A percentile compares a stretch with the other conserved stretches of the same genome.
phyloP scores from a whole-genome alignment of 1,140 invertebrate species.

The Aphaenogaster floridana region DNA sequence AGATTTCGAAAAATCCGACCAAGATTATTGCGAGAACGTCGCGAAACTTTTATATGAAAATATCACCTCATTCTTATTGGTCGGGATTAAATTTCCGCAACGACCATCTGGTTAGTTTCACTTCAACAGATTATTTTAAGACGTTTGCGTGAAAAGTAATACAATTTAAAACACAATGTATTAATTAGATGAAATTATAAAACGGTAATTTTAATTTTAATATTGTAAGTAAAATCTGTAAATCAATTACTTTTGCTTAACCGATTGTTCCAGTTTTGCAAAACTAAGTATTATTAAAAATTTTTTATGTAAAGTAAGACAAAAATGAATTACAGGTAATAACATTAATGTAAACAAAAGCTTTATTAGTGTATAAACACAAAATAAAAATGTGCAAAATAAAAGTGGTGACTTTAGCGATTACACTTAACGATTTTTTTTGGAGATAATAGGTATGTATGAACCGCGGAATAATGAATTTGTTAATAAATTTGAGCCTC shows the following conservation, averaged over 20 bases:
- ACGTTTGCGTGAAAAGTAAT: background rate
- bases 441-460: background rate
- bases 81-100: slow-evolving; percentile 34
- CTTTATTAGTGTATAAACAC: background rate
- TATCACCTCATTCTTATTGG: slow-evolving; percentile 46
- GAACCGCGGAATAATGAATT: background rate
- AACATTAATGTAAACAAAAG: background rate
- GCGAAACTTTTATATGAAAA: slow-evolving; percentile 64
- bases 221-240: background rate
- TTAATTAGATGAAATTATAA: background rate
- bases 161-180: background rate
- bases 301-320: background rate
- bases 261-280: background rate
- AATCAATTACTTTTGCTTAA: background rate
- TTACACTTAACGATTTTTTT: background rate
- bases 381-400: background rate
- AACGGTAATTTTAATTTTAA: background rate
- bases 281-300: background rate
- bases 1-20: slow-evolving; percentile 53
- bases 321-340: background rate
- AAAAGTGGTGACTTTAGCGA: background rate
- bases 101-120: slow-evolving; percentile 24
- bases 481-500: background rate
- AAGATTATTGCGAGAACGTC: slow-evolving; percentile 50
- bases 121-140: slow-evolving; percentile 31